A percentile compares a stretch with the other conserved stretches of the same genome.
These are phyloP conservation scores for Champsocephalus gunnari DNA, from an alignment of 2,797 vertebrate genomes.

Conservation along the genomic window DNA sequence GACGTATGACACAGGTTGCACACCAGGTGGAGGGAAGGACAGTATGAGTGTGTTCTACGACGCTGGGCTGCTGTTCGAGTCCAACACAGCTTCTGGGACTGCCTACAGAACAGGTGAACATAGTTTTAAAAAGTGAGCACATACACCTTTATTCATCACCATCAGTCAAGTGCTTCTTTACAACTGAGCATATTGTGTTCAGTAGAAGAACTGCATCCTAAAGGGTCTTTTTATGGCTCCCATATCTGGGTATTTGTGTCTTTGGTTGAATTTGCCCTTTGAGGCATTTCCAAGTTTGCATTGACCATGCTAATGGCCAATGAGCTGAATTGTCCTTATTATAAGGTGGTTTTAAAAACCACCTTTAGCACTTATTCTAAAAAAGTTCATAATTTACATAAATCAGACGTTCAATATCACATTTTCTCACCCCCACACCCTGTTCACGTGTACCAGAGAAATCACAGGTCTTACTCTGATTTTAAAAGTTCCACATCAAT, in stretches of 20 bases:
- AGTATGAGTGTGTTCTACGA: too few species aligned
- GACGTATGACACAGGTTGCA: too few species aligned
- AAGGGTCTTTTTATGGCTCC: not conserved
- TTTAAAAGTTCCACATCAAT: not conserved
- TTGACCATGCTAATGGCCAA: not conserved
- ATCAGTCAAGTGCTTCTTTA: not conserved
- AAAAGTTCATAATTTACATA: not conserved
- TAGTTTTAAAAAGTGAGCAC: not conserved
- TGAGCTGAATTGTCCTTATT: not conserved
- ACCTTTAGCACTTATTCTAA: not conserved
- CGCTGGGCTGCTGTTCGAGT: too few species aligned
- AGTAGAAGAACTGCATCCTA: not conserved
- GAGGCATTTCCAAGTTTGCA: not conserved
- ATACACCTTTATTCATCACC: not conserved
- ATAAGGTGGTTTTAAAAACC: not conserved
- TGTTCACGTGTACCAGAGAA: not conserved
- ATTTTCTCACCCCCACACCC: not conserved
- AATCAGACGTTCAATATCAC: not conserved
- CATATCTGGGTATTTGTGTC: not conserved
- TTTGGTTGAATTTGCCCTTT: not conserved
- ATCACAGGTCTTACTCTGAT: not conserved
- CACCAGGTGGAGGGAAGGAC: too few species aligned
- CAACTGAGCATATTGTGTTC: not conserved
- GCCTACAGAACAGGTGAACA: constrained; percentile 60
- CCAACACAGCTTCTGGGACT: too few species aligned